These are phyloP conservation scores for Cyanoramphus novaezelandiae DNA, from an alignment of 2,113 vertebrate genomes.

Conservation along the genomic window DNA sequence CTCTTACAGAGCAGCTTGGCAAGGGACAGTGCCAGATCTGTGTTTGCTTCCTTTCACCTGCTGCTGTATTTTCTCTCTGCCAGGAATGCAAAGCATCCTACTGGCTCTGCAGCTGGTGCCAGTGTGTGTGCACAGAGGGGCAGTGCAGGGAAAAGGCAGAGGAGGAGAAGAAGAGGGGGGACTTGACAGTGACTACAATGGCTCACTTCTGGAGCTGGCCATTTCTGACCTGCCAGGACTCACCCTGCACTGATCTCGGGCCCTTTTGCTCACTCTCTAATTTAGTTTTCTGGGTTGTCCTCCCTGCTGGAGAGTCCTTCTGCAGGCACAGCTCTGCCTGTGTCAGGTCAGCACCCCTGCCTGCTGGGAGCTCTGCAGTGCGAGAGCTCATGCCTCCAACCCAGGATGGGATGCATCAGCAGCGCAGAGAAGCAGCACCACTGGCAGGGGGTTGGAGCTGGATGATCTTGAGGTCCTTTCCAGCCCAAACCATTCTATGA, in stretches of 20 bases:
- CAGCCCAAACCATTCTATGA: neutral
- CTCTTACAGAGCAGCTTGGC: conserved; percentile 27
- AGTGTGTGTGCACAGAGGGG: neutral
- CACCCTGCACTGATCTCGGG: neutral
- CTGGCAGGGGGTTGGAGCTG: neutral
- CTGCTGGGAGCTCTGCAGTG: neutral
- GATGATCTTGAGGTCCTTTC: neutral
- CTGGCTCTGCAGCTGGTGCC: conserved; percentile 51
- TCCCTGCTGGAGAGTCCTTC: neutral
- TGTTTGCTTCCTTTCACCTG: conserved; percentile 59
- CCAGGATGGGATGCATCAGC: neutral
- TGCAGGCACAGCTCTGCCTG: neutral
- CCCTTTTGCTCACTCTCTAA: neutral
- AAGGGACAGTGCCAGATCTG: conserved; percentile 1
- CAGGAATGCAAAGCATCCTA: conserved; percentile 46
- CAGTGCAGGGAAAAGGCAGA: neutral
- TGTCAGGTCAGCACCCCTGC: neutral
- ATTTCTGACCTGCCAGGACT: neutral
- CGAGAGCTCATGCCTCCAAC: neutral
- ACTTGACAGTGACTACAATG: neutral
- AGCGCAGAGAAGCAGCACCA: neutral
- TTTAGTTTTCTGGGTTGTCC: neutral
- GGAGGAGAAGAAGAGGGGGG: neutral
- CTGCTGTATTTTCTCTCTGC: conserved; percentile 43
- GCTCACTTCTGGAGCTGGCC: neutral